A percentile compares a stretch with the other conserved stretches of the same genome.
Evolutionary conservation across 1,140 invertebrate species (phyloP).

Genomic region (Brachionus sp.): DNA sequence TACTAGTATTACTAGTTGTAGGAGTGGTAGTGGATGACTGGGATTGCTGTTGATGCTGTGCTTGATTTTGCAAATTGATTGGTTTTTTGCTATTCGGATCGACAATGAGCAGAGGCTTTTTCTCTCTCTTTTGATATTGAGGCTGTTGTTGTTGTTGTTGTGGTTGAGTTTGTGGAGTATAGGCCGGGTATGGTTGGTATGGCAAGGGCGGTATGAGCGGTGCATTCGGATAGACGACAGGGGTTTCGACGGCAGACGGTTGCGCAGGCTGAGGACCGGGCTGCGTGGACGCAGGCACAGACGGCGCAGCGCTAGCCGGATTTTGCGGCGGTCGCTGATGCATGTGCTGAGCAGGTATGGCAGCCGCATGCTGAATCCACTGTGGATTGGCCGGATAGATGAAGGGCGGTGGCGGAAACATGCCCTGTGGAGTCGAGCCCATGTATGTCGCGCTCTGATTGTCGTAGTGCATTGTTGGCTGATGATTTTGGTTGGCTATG

Average conservation of each 20-base stretch:
- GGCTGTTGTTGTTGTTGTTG: not conserved
- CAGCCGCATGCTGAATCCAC: not conserved
- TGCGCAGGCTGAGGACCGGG: not conserved
- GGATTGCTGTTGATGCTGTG: not conserved
- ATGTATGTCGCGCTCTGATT: not conserved
- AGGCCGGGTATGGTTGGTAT: not conserved
- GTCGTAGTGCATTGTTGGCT: not conserved
- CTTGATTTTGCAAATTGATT: not conserved
- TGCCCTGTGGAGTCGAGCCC: not conserved
- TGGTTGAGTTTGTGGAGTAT: not conserved
- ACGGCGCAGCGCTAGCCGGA: not conserved
- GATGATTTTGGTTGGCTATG: not conserved
- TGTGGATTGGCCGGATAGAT: not conserved
- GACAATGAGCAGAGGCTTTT: conserved; percentile 49
- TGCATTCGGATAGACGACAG: not conserved
- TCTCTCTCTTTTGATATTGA: conserved; percentile 48
- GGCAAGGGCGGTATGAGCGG: not conserved
- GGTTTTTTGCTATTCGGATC: conserved; percentile 51
- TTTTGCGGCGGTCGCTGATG: not conserved
- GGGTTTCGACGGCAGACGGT: not conserved
- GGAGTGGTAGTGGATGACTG: not conserved
- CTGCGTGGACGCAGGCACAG: not conserved
- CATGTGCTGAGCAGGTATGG: not conserved
- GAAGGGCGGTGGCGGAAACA: not conserved
- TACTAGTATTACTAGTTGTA: not conserved